Base-by-base conservation (phyloP, 1,140 invertebrate genomes). In the Zaprionus camerounensis region DNA sequence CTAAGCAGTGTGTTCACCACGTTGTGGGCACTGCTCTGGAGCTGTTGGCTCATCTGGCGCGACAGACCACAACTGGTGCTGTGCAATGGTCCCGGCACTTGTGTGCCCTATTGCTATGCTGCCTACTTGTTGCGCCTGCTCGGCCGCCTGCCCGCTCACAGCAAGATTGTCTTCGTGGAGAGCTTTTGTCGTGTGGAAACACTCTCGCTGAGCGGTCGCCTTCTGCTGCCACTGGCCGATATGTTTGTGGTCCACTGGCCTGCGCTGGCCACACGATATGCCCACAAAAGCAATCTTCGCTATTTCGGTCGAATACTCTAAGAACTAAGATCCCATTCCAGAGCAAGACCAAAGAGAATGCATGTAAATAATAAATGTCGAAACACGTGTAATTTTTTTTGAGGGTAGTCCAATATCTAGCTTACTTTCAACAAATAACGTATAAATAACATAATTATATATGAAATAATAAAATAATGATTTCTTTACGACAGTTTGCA, bases 31-130 rank as follows among this genome's bases (percentile, higher is more conserved):
- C 94, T 95, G 31, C 68, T 96, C 1, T 94, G 94, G 81, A 95
- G 95, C 65, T 91, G 98, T 82, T 95, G 95, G 62, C 79, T 98
- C n/a, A 91, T 98, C 13, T 94, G 95, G 77, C 94, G 93, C 56
- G 94, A 95, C 74, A 94, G 93, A 71, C 98, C 98, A 22, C 94
- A 97, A 88, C 84, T 99, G 67, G 94, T 98, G 67, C 91, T 99
- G 2, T 97, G 97, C 88, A 99, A 99, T 94, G 99, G 99, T 1
- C 99, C 98, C 61, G 98, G 98, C 26, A 99, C 98, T 5, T 99
- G 98, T 93, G 94, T 99, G 72, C 98, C 98, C 34, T 93, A 98
- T 44, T 98, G 97, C 93, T 71, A 97, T 12, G 94, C 96, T 57
- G 95, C 95, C 17, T 96, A 96, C 91, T n/a, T 96, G 0, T 94